phyloP scores from a whole-genome alignment of 2,797 vertebrate genomes.

The Pangasius larnaudii region DNA sequence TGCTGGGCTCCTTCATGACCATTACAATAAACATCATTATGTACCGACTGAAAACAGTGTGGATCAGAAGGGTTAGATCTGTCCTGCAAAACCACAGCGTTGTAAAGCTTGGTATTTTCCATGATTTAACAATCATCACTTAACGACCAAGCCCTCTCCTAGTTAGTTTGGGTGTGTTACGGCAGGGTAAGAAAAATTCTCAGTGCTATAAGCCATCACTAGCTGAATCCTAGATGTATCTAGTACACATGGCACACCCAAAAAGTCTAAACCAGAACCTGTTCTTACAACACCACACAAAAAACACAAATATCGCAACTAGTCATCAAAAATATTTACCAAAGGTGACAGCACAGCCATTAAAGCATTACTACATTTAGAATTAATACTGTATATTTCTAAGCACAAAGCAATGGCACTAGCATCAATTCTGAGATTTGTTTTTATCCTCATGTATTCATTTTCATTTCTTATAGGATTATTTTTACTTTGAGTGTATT shows the following conservation, averaged over 20 bases:
- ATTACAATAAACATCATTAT: not conserved
- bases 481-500: not conserved
- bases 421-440: not conserved
- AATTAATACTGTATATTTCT: not conserved
- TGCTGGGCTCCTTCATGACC: not conserved
- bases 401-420: not conserved
- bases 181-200: not conserved
- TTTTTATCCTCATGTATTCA: not conserved
- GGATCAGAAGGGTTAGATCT: not conserved
- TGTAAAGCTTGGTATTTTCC: not conserved
- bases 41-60: not conserved
- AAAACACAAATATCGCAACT: not conserved
- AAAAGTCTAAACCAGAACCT: not conserved
- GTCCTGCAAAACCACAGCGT: not conserved
- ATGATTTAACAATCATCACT: constrained; percentile 1
- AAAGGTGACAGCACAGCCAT: not conserved
- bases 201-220: not conserved
- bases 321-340: not conserved
- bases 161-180: not conserved
- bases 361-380: not conserved
- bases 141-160: not conserved
- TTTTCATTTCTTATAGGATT: not conserved
- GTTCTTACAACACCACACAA: not conserved
- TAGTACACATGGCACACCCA: not conserved
- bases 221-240: not conserved